Conservation (phyloP, 2,113 vertebrate species). For the Cinclus mexicanus region DNA sequence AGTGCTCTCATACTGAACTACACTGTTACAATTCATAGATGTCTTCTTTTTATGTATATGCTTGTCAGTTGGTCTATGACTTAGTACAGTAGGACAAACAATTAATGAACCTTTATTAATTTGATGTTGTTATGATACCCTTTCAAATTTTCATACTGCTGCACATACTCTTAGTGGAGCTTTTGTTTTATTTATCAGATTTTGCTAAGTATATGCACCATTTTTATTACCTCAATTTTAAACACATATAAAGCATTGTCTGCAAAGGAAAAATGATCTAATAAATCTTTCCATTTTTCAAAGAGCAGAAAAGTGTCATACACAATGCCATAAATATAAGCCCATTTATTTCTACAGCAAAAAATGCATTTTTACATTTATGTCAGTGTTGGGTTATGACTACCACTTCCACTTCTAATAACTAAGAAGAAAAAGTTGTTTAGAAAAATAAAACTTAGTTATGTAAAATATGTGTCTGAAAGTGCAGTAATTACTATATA, state of each 20-base stretch:
- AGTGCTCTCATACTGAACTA: background rate
- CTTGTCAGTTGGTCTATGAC: background rate
- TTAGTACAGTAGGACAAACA: background rate
- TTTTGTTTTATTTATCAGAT: constrained; percentile 64
- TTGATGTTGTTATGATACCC: background rate
- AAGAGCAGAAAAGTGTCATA: background rate
- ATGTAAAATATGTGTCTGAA: background rate
- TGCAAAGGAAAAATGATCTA: constrained; percentile 23
- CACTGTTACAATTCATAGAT: background rate
- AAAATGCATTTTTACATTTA: constrained; percentile 11
- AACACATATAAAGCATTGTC: constrained; percentile 2
- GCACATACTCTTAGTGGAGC: constrained; percentile 57
- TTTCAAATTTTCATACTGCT: constrained; percentile 14
- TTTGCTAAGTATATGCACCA: background rate
- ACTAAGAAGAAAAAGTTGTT: background rate
- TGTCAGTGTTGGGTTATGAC: background rate
- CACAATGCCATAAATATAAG: background rate
- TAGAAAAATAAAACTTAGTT: background rate
- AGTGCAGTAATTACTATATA: background rate
- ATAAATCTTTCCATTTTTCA: constrained; percentile 42
- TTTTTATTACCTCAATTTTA: constrained; percentile 40
- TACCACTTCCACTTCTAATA: background rate
- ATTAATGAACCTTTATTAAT: constrained; percentile 14
- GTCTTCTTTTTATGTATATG: background rate
- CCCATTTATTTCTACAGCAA: background rate